phyloP scores from a whole-genome alignment of 1,140 invertebrate species.

The Pteromalus puparum region DNA sequence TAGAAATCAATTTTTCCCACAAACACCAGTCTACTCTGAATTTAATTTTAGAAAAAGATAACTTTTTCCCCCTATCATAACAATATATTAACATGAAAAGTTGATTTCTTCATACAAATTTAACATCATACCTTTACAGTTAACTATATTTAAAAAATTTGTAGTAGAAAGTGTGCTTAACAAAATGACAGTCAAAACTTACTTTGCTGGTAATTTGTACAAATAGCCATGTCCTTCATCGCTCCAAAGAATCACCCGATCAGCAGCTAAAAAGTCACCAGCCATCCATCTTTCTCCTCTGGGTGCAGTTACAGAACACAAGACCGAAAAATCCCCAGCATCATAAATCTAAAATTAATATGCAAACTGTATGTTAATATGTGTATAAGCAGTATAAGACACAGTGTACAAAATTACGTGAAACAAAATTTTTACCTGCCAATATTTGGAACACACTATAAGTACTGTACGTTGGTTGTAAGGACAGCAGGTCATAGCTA shows the following conservation, averaged over 20 bases:
- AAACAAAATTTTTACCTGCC: constrained; percentile 85
- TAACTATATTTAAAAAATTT: constrained; percentile 15
- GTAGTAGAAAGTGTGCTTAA: background rate
- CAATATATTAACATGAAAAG: constrained; percentile 34
- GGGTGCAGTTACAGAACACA: constrained; percentile 91
- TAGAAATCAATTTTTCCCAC: constrained; percentile 35
- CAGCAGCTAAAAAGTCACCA: constrained; percentile 93
- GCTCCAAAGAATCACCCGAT: constrained; percentile 94
- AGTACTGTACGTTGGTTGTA: constrained; percentile 97
- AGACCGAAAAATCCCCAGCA: constrained; percentile 94
- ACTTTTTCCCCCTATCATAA: background rate
- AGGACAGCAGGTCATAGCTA: constrained; percentile 94
- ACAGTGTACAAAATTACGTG: constrained; percentile 36
- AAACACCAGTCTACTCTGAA: background rate
- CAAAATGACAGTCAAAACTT: constrained; percentile 69
- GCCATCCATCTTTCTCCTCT: constrained; percentile 94
- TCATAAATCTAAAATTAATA: constrained; percentile 84
- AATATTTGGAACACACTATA: constrained; percentile 97
- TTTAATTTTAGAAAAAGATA: background rate
- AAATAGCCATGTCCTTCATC: constrained; percentile 96
- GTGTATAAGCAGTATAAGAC: constrained; percentile 19
- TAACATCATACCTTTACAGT: constrained; percentile 2
- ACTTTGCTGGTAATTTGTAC: constrained; percentile 96
- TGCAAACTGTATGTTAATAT: constrained; percentile 24
- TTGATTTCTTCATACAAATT: constrained; percentile 17